Evolutionary conservation across 2,888 invertebrate species (phyloP).

Genomic region (Loripinus fragilis): DNA sequence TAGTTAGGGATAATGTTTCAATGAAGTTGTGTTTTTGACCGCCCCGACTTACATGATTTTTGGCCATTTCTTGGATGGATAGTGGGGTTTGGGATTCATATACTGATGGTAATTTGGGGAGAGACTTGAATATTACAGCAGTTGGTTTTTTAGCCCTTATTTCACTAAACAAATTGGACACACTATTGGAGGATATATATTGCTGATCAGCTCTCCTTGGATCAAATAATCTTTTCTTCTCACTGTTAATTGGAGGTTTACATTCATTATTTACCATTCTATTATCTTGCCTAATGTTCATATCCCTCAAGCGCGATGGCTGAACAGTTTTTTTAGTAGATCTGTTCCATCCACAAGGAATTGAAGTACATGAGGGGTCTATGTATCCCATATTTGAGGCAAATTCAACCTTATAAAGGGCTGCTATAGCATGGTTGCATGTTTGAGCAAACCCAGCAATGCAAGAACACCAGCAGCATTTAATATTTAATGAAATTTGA

Average conservation of each 20-base stretch:
- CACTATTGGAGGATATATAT: not conserved
- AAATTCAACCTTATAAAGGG: not conserved
- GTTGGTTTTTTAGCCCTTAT: not conserved
- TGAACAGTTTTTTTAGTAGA: not conserved
- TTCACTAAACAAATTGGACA: not conserved
- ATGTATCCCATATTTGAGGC: not conserved
- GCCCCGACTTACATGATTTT: not conserved
- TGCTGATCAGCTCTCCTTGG: not conserved
- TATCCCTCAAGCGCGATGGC: not conserved
- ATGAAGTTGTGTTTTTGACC: not conserved
- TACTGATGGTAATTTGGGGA: not conserved
- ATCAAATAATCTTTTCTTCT: not conserved
- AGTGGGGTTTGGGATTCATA: not conserved
- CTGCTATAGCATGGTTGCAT: not conserved
- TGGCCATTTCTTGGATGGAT: not conserved
- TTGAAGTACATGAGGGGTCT: not conserved
- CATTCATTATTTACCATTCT: not conserved
- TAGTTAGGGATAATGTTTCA: not conserved
- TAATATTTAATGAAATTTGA: not conserved
- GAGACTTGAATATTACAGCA: not conserved
- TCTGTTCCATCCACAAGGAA: slow-evolving; percentile 1
- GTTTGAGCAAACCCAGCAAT: not conserved
- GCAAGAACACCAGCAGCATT: not conserved
- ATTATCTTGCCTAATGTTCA: slow-evolving; percentile 1
- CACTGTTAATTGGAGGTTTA: too few species aligned